Evolutionary conservation across 64 coral and sea anemone species (phyloP), one percentile per base, ranked within the genome.

Genomic region (Cladopsammia gracilis): DNA sequence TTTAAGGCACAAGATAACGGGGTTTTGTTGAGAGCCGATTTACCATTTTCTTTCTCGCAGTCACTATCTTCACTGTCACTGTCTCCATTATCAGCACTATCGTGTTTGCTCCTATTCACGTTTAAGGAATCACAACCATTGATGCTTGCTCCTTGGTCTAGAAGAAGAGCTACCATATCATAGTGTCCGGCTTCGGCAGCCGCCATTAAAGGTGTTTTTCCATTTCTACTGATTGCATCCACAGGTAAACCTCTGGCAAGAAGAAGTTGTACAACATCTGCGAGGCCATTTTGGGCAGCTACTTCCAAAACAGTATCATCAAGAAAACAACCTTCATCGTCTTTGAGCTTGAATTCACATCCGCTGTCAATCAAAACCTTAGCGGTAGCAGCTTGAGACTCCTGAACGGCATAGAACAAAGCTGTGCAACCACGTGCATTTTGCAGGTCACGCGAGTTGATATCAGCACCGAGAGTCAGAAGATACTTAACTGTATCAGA

Each of bases 361-460:
- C 70, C 70, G 43, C 14, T 72, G 70, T 72, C 70, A 72, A 72
- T 43, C 70, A 72, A 34, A 46, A 72, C 26, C 13, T 72, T 72
- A 12, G 26, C 70, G 2, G 70, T 45, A 24, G 70, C 7, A 72
- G 43, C 70, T 2, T 72, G 70, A 13, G 26, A 25, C 12, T 45
- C 70, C 3, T 72, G 9, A 6, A 72, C 43, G 16, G 70, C 70
- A 72, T 72, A 72, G 26, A 45, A 72, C 14, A 72, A 46, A 12
- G 70, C 26, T 45, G 14, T 13, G 7, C 43, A 7, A 11, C 70
- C 70, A 46, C 45, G 6, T 72, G 43, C 12, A n/a, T n/a, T n/a
- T n/a, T n/a, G n/a, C n/a, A n/a, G n/a, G 70, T 72, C 70, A 2
- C 70, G 9, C 45, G 70, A 48, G 70, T 72, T 72, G 70, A 72